Percentiles rank a stretch among this genome's conserved stretches.
Conservation (phyloP, 2,888 invertebrate species). For the Hydrotaea diabolus region DNA sequence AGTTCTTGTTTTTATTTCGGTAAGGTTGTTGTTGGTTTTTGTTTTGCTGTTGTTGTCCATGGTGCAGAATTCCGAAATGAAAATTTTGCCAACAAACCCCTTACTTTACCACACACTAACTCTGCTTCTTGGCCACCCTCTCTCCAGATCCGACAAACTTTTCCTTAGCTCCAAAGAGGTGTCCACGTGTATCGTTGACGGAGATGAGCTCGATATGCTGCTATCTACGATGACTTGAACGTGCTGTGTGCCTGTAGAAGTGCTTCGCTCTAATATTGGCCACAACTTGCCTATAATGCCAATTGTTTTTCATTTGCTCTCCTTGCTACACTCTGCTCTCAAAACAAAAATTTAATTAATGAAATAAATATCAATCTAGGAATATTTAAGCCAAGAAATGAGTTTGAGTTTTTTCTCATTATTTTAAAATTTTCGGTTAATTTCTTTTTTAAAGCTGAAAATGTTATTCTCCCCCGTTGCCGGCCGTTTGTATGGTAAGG, state of each 20-base stretch:
- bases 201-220: neutral
- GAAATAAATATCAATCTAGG: conserved; percentile 3
- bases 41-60: neutral
- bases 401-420: neutral
- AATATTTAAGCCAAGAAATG: neutral
- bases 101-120: too few species aligned
- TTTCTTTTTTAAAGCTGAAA: neutral
- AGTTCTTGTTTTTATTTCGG: conserved; percentile 7
- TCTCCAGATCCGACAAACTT: neutral
- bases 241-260: neutral
- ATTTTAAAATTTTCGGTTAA: neutral
- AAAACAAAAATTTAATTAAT: neutral
- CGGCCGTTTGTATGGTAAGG: neutral
- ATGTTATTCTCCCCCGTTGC: neutral
- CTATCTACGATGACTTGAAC: neutral
- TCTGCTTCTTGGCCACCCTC: neutral
- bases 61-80: neutral
- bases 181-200: neutral
- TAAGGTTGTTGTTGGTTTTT: neutral
- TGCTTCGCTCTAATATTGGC: neutral
- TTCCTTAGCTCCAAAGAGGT: neutral
- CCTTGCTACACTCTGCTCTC: neutral
- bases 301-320: neutral
- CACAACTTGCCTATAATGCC: neutral
- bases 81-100: neutral